A percentile compares a stretch with the other conserved stretches of the same genome.
Conservation (phyloP, 2,113 vertebrate species). For the Atractosteus spatula region DNA sequence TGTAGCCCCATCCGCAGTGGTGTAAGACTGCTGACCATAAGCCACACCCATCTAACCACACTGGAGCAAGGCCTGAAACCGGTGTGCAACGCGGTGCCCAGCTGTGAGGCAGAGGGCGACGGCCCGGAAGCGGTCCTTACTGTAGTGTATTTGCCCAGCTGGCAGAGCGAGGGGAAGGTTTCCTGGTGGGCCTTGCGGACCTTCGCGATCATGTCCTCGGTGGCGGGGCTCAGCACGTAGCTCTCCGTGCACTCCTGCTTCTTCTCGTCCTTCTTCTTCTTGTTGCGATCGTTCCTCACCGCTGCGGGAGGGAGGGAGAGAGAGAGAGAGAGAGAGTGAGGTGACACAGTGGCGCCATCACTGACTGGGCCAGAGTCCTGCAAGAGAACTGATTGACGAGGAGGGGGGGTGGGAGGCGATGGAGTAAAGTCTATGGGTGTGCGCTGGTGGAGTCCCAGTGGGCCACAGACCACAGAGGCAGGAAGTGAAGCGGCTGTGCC, state of each 20-base stretch:
- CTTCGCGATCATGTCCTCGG: conserved; percentile 92
- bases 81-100: too few relatives aligned
- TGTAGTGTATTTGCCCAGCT: conserved; percentile 98
- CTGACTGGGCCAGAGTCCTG: not conserved
- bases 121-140: conserved; percentile 54
- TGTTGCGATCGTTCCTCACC: conserved; percentile 94
- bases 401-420: not conserved
- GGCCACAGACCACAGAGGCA: too few relatives aligned
- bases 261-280: conserved; percentile 95
- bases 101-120: too few relatives aligned
- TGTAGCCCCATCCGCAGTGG: too few relatives aligned
- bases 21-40: too few relatives aligned
- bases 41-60: too few relatives aligned
- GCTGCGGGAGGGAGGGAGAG: conserved; percentile 55
- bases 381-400: not conserved
- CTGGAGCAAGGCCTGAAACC: too few relatives aligned
- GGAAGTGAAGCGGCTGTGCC: not conserved
- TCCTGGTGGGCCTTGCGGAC: conserved; percentile 96
- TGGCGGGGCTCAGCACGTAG: conserved; percentile 86
- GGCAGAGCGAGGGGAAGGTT: conserved; percentile 95
- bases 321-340: not conserved
- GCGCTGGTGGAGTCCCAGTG: too few relatives aligned
- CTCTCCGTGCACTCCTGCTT: conserved; percentile 89
- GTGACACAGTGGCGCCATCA: not conserved
- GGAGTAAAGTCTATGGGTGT: not conserved